Percentiles rank a stretch among this genome's conserved stretches.
These are phyloP conservation scores for Agrypnia vestita DNA, from an alignment of 1,140 invertebrate species.

Conservation along the genomic window DNA sequence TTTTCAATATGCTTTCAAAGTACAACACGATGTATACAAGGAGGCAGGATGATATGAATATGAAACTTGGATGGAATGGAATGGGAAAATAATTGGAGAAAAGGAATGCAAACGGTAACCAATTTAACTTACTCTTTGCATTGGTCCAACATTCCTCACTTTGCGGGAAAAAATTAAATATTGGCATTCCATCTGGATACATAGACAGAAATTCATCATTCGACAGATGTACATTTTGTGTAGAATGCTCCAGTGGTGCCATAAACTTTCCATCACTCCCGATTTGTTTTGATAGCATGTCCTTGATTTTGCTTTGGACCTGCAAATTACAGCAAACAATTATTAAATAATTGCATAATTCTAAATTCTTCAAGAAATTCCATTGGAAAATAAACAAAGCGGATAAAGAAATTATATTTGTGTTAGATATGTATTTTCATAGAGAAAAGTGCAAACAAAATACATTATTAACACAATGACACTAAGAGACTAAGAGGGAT, in stretches of 20 bases:
- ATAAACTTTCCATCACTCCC: conserved; percentile 7
- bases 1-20: no score
- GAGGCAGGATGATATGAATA: no score
- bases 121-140: conserved; percentile 62
- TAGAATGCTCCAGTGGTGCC: neutral
- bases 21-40: no score
- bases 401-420: neutral
- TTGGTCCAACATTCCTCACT: conserved; percentile 63
- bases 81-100: no score
- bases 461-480: no score
- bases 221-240: conserved; percentile 31
- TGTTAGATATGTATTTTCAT: no score
- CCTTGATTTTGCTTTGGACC: conserved; percentile 48
- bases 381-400: neutral
- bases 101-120: no score
- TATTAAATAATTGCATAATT: neutral
- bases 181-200: conserved; percentile 63
- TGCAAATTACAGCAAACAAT: conserved; percentile 1
- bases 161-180: conserved; percentile 54
- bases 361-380: no score
- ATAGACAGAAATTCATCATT: conserved; percentile 64
- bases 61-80: no score
- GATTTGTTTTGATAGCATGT: conserved; percentile 16
- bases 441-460: no score
- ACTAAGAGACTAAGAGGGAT: no score